Evolutionary conservation across 92 coral and sea anemone species (phyloP).

Genomic region (Palythoa grandiflora): DNA sequence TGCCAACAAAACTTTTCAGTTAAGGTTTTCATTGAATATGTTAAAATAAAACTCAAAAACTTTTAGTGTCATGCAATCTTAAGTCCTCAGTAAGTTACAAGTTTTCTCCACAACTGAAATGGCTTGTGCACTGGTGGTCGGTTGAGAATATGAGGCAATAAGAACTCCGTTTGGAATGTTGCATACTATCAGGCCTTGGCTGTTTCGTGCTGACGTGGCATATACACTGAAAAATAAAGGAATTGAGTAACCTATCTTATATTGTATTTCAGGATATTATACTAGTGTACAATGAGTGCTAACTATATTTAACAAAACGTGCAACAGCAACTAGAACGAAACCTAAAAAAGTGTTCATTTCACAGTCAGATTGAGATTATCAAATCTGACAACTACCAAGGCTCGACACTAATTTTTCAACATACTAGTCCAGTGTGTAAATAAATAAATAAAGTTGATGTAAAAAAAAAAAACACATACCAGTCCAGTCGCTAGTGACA

Average conservation of each 20-base stretch:
- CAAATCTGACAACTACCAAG: too few species aligned
- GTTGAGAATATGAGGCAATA: conserved; percentile 78
- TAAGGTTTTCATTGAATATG: background rate
- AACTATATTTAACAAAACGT: too few species aligned
- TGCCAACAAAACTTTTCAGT: background rate
- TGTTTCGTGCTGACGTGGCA: conserved; percentile 76
- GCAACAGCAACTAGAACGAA: too few species aligned
- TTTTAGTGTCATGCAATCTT: background rate
- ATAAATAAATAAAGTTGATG: too few species aligned
- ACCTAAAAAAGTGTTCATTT: too few species aligned
- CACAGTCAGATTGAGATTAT: too few species aligned
- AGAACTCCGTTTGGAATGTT: conserved; percentile 88
- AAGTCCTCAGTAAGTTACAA: conserved; percentile 81
- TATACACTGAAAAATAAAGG: conserved; percentile 72
- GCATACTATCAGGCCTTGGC: conserved; percentile 84
- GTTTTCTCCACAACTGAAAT: conserved; percentile 83
- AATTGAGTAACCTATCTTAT: background rate
- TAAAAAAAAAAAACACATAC: too few species aligned
- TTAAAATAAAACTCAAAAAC: background rate
- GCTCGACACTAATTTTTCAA: too few species aligned
- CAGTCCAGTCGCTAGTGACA: too few species aligned
- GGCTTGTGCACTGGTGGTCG: conserved; percentile 75
- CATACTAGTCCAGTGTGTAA: too few species aligned
- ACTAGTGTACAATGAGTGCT: too few species aligned
- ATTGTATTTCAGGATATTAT: too few species aligned